phyloP scores from a whole-genome alignment of 1,140 invertebrate genomes.

The Leptopilina boulardi region DNA sequence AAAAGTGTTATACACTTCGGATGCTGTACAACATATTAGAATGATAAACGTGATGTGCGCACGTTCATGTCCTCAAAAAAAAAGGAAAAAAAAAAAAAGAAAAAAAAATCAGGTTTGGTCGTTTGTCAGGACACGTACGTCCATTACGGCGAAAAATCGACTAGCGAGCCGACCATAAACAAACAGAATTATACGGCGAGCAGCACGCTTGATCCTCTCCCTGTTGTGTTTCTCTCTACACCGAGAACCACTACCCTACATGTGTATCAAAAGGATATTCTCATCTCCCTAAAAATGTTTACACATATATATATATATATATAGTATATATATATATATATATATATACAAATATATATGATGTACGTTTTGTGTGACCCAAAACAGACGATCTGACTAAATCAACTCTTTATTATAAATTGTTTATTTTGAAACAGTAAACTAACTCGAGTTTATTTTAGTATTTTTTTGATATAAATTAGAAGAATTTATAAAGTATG shows the following conservation, averaged over 20 bases:
- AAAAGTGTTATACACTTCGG: background rate
- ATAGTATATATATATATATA: background rate
- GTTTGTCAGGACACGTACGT: slow-evolving; percentile 69
- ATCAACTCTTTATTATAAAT: slow-evolving; percentile 41
- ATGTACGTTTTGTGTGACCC: background rate
- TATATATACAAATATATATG: background rate
- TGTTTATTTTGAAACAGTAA: slow-evolving; percentile 2
- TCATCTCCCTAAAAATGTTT: slow-evolving; percentile 39
- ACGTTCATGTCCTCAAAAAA: slow-evolving; percentile 46
- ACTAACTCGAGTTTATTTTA: background rate
- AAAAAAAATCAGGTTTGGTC: slow-evolving; percentile 59
- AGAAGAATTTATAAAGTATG: no score
- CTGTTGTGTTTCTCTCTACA: slow-evolving; percentile 59
- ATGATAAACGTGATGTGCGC: slow-evolving; percentile 37
- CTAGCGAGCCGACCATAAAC: slow-evolving; percentile 70
- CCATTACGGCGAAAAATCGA: slow-evolving; percentile 74
- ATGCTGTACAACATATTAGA: background rate
- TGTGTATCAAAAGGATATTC: slow-evolving; percentile 62
- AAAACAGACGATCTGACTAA: slow-evolving; percentile 35
- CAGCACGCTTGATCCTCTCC: slow-evolving; percentile 62
- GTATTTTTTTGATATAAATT: background rate
- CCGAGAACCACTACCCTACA: slow-evolving; percentile 50
- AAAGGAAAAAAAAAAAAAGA: no score
- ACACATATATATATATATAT: background rate
- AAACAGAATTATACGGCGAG: slow-evolving; percentile 72